Evolutionary conservation across 1,140 invertebrate species (phyloP).

Genomic region (Nilaparvata lugens): DNA sequence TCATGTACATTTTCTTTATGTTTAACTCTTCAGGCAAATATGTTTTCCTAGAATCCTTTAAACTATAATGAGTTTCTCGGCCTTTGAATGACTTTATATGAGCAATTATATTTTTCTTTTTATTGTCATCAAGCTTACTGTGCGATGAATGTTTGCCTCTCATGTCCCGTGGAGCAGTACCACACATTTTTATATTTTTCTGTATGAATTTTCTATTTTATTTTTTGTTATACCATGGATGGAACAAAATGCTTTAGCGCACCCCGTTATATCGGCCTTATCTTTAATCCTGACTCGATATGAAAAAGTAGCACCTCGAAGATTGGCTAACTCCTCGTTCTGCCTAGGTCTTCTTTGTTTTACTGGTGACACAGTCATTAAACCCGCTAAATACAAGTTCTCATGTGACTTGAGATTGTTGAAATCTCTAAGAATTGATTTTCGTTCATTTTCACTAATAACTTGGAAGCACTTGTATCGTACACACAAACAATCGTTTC

Average conservation of each 20-base stretch:
- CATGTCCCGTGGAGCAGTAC: background rate
- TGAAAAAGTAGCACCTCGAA: too few relatives aligned
- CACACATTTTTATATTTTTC: background rate
- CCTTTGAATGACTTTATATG: constrained; percentile 13
- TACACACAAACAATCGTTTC: background rate
- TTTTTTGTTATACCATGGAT: background rate
- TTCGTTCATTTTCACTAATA: background rate
- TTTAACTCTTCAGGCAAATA: constrained; percentile 18
- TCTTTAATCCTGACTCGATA: background rate
- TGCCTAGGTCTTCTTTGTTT: background rate
- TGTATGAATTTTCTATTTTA: background rate
- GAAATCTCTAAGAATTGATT: background rate
- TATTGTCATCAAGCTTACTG: constrained; percentile 11
- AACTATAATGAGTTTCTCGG: constrained; percentile 14
- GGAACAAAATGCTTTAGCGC: background rate
- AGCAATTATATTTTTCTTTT: background rate
- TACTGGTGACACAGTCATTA: background rate
- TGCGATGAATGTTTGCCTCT: background rate
- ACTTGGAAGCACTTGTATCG: background rate
- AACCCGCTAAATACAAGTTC: background rate
- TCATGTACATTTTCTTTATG: constrained; percentile 17
- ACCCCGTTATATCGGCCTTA: background rate
- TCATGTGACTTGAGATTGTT: background rate
- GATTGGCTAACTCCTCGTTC: background rate
- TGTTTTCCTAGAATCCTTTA: constrained; percentile 16